phyloP scores from a whole-genome alignment of 2,797 vertebrate species.

The Gorsachius magnificus region DNA sequence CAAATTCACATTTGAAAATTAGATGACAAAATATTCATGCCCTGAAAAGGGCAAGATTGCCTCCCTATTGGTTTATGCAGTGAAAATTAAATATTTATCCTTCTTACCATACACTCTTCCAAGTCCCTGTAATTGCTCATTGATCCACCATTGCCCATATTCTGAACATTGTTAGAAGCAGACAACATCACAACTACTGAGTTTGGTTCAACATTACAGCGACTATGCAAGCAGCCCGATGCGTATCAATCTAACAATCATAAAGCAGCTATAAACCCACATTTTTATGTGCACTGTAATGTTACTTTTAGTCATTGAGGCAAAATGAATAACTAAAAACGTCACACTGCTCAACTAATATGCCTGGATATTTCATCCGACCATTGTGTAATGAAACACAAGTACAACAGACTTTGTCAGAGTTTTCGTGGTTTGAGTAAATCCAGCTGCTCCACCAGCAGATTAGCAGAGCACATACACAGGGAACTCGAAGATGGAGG shows the following conservation, averaged over 20 bases:
- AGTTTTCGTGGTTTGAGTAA: conserved; percentile 14
- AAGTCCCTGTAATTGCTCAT: background rate
- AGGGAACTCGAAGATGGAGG: background rate
- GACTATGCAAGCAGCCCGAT: conserved; percentile 38
- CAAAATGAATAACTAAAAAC: conserved; percentile 56
- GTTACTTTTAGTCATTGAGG: conserved; percentile 15
- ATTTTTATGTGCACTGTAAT: conserved; percentile 32
- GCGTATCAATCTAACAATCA: conserved; percentile 36
- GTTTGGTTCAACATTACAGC: conserved; percentile 9
- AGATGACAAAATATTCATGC: background rate
- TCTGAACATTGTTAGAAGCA: background rate
- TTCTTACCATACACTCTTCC: background rate
- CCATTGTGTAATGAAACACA: conserved; percentile 3
- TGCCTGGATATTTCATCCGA: conserved; percentile 35
- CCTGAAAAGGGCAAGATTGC: background rate
- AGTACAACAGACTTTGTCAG: conserved; percentile 16
- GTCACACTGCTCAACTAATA: conserved; percentile 11
- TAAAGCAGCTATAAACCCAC: conserved; percentile 55
- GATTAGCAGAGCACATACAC: conserved; percentile 7
- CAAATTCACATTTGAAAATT: conserved; percentile 14
- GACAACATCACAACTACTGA: background rate
- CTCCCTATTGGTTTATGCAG: background rate
- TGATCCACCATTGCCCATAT: background rate
- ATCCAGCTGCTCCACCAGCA: conserved; percentile 17
- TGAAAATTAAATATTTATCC: background rate